phyloP scores from a whole-genome alignment of 2,113 vertebrate species.

The Amia ocellicauda region DNA sequence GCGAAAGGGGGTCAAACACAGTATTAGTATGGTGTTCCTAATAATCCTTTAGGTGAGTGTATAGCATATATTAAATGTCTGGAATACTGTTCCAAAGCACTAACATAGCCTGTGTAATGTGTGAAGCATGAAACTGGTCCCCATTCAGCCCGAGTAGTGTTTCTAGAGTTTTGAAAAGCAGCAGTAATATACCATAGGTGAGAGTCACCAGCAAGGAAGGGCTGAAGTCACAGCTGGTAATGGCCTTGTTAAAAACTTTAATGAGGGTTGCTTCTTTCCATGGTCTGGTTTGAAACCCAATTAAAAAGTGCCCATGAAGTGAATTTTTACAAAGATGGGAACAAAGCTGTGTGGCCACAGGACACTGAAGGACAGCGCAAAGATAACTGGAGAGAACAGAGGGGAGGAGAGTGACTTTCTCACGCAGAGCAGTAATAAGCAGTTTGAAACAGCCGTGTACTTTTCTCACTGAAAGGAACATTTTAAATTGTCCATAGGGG shows the following conservation, averaged over 20 bases:
- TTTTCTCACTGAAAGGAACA: not conserved
- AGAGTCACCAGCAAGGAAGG: not conserved
- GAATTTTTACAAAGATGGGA: not conserved
- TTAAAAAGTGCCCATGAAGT: not conserved
- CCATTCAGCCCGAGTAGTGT: no score
- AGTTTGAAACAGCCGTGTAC: not conserved
- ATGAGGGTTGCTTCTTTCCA: not conserved
- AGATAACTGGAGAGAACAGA: not conserved
- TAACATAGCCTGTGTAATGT: no score
- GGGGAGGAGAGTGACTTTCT: not conserved
- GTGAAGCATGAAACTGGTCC: no score
- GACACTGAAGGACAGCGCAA: not conserved
- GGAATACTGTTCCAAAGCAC: no score
- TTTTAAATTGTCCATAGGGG: constrained; percentile 24
- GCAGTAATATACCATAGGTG: not conserved
- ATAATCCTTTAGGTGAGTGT: no score
- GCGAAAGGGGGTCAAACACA: no score
- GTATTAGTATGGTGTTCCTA: no score
- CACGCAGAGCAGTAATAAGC: not conserved
- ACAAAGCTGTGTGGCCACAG: no score
- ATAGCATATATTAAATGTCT: no score
- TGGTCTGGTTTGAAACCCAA: not conserved
- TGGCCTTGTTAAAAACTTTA: not conserved
- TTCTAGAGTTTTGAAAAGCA: no score
- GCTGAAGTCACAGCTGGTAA: not conserved